Percentiles rank a stretch among this genome's conserved stretches.
Evolutionary conservation across 2,113 vertebrate species (phyloP).

Genomic region (Pelusios castaneus): DNA sequence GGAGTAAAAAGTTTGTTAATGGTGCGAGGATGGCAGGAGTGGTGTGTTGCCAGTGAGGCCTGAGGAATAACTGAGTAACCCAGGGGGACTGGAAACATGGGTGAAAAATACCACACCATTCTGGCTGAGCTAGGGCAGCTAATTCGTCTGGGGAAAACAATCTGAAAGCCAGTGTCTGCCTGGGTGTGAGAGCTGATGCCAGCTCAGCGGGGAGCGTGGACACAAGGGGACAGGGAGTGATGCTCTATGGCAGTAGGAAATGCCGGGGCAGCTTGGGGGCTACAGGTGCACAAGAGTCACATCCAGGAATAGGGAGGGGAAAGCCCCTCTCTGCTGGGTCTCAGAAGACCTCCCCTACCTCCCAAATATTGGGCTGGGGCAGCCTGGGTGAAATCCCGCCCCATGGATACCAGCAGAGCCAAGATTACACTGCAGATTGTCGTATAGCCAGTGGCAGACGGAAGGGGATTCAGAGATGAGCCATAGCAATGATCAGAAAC

Average conservation of each 20-base stretch:
- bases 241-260: not conserved
- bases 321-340: not conserved
- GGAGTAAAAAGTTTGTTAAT: not conserved
- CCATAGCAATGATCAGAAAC: not conserved
- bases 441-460: not conserved
- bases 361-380: not conserved
- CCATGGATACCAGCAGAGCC: not conserved
- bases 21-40: not conserved
- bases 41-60: accelerated
- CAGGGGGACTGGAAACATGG: not conserved
- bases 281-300: not conserved
- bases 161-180: not conserved
- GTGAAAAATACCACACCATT: not conserved
- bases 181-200: not conserved
- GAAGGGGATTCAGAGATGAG: not conserved
- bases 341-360: not conserved
- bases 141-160: not conserved
- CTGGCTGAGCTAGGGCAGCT: not conserved
- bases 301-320: not conserved
- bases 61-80: not conserved
- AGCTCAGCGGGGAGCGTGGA: not conserved
- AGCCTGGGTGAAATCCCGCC: not conserved
- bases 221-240: not conserved
- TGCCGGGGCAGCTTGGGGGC: not conserved
- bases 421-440: not conserved